Conservation (phyloP, 2,113 vertebrate species). For the Vireo altiloquus region DNA sequence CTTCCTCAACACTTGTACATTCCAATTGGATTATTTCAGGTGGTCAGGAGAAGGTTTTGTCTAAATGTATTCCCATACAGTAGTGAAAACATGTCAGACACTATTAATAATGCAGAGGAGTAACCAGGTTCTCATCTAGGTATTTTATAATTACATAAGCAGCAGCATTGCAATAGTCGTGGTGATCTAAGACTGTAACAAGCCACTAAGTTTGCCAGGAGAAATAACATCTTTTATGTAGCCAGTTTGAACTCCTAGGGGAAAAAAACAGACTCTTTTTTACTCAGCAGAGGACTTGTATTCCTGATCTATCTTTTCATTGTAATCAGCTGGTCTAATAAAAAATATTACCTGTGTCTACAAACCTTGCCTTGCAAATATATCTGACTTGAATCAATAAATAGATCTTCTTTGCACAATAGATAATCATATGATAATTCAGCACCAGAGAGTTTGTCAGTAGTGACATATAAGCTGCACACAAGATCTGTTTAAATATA, state of each 20-base stretch:
- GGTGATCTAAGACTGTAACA: background rate
- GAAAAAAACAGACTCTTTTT: background rate
- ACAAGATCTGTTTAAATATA: background rate
- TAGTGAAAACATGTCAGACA: background rate
- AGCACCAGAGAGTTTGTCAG: background rate
- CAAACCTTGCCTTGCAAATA: conserved; percentile 24
- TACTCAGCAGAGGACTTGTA: background rate
- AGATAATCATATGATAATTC: conserved; percentile 17
- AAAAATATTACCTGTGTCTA: conserved; percentile 34
- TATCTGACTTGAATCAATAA: conserved; percentile 35
- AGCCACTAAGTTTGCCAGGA: background rate
- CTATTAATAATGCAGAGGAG: conserved; percentile 2
- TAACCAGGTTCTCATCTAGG: background rate
- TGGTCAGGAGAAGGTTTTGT: background rate
- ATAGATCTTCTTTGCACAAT: conserved; percentile 13
- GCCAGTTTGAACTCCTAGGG: background rate
- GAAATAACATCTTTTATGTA: background rate
- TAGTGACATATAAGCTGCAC: background rate
- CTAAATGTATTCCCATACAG: background rate
- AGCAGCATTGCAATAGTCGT: background rate
- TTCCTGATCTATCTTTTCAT: background rate
- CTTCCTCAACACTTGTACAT: background rate
- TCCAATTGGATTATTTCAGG: background rate
- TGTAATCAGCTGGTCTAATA: conserved; percentile 32
- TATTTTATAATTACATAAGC: conserved; percentile 16